phyloP scores from a whole-genome alignment of 2,888 invertebrate species.

The Callyntrura sp. region DNA sequence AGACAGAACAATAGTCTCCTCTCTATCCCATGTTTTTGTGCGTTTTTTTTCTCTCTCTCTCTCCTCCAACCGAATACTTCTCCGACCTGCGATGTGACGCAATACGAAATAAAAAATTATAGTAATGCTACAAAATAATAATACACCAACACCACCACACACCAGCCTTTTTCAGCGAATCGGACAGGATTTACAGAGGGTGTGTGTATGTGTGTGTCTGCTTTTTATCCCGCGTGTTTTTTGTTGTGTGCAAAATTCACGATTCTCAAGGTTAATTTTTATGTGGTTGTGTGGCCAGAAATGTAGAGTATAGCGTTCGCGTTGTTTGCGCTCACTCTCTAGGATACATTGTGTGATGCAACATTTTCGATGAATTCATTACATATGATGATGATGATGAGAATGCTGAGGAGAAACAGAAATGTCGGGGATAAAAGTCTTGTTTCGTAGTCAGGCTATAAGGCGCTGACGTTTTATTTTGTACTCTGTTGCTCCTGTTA shows the following conservation, averaged over 20 bases:
- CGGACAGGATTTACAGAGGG: constrained; percentile 56
- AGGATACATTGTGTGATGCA: constrained; percentile 35
- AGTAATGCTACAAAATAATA: too few relatives aligned
- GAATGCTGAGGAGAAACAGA: background rate
- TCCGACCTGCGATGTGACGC: too few relatives aligned
- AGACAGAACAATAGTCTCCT: too few relatives aligned
- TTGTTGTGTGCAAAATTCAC: background rate
- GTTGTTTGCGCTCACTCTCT: too few relatives aligned
- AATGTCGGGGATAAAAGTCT: background rate
- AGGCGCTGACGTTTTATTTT: background rate
- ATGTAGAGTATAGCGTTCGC: background rate
- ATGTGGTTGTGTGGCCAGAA: constrained; percentile 65
- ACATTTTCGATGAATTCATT: background rate
- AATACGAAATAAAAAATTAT: too few relatives aligned
- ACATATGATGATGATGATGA: background rate
- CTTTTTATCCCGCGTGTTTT: background rate
- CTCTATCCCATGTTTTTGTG: background rate
- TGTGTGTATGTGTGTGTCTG: constrained; percentile 44
- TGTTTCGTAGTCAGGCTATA: background rate
- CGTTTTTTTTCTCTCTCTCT: too few relatives aligned
- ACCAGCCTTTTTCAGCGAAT: constrained; percentile 56
- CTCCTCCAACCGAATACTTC: too few relatives aligned
- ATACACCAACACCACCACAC: background rate
- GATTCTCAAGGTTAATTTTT: constrained; percentile 66
- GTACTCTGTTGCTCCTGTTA: background rate